A percentile compares a stretch with the other conserved stretches of the same genome.
phyloP scores from a whole-genome alignment of 1,140 invertebrate genomes.

The Cotesia glomerata region DNA sequence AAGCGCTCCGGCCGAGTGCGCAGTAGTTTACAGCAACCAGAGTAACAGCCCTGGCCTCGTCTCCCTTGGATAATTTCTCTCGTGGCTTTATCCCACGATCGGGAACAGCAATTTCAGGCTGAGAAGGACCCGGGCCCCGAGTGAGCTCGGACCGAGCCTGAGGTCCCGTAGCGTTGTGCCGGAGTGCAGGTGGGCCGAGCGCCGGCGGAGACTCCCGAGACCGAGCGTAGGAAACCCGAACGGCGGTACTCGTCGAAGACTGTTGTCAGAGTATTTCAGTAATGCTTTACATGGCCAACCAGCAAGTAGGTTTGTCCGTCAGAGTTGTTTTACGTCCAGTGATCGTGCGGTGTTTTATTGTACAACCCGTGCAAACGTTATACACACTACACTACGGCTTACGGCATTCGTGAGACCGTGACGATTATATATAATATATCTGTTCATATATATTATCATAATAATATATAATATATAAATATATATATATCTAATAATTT shows the following conservation, averaged over 20 bases:
- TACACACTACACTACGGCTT: slow-evolving; percentile 1
- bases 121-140: background rate
- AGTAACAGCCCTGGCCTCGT: slow-evolving; percentile 29
- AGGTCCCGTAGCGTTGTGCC: slow-evolving; percentile 40
- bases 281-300: slow-evolving; percentile 61
- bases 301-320: slow-evolving; percentile 46
- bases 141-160: slow-evolving; percentile 35
- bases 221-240: slow-evolving; percentile 53
- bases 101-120: background rate
- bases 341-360: slow-evolving; percentile 45
- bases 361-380: slow-evolving; percentile 5
- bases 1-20: slow-evolving; percentile 14
- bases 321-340: slow-evolving; percentile 50
- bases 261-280: slow-evolving; percentile 61
- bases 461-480: no score
- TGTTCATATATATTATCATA: background rate
- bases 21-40: slow-evolving; percentile 10
- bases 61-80: slow-evolving; percentile 24
- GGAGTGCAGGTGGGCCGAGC: slow-evolving; percentile 57
- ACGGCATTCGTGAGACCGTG: slow-evolving; percentile 23
- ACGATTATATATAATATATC: slow-evolving; percentile 12
- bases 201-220: slow-evolving; percentile 44
- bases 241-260: slow-evolving; percentile 44
- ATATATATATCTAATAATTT: no score
- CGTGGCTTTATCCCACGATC: background rate